Evolutionary conservation across 2,797 vertebrate species (phyloP).

Genomic region (Sebastes minor): DNA sequence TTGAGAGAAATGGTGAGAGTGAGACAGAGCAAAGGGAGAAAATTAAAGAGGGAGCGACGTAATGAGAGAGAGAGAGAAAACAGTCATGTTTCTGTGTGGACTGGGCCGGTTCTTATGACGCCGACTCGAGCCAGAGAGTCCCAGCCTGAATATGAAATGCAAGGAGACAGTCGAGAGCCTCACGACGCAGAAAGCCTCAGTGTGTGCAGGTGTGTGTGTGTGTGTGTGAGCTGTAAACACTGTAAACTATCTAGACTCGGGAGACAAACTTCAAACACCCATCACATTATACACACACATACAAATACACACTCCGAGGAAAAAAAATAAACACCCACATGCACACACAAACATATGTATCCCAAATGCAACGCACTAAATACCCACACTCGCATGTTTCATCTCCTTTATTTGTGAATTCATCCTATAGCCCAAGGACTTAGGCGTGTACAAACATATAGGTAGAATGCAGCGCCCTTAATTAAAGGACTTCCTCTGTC

Average conservation of each 20-base stretch:
- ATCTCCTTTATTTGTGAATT: slow-evolving; percentile 10
- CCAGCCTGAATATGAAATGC: slow-evolving; percentile 75
- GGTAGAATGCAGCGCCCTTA: slow-evolving; percentile 71
- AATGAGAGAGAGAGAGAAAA: slow-evolving; percentile 56
- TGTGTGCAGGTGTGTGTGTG: slow-evolving; percentile 9
- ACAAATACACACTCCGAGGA: slow-evolving; percentile 29
- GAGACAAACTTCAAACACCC: slow-evolving; percentile 73
- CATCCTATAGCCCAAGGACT: slow-evolving; percentile 32
- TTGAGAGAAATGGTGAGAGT: slow-evolving; percentile 64
- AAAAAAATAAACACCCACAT: slow-evolving; percentile 54
- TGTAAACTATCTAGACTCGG: slow-evolving; percentile 57
- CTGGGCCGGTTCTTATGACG: slow-evolving; percentile 69
- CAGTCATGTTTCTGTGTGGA: slow-evolving; percentile 71
- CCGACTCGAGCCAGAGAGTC: slow-evolving; percentile 65
- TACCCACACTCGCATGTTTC: slow-evolving; percentile 31
- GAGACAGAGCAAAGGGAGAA: slow-evolving; percentile 52
- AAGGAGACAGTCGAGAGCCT: slow-evolving; percentile 65
- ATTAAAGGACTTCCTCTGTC: slow-evolving; percentile 73
- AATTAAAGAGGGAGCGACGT: slow-evolving; percentile 63
- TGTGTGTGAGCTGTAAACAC: slow-evolving; percentile 30
- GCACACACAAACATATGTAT: slow-evolving; percentile 54
- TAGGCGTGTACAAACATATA: slow-evolving; percentile 63
- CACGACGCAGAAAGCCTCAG: slow-evolving; percentile 61
- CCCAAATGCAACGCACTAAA: slow-evolving; percentile 16
- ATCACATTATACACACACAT: slow-evolving; percentile 53